Evolutionary conservation across 2,113 vertebrate species (phyloP), one percentile per base, ranked within the genome.

Genomic region (Sphyrna mokarran): DNA sequence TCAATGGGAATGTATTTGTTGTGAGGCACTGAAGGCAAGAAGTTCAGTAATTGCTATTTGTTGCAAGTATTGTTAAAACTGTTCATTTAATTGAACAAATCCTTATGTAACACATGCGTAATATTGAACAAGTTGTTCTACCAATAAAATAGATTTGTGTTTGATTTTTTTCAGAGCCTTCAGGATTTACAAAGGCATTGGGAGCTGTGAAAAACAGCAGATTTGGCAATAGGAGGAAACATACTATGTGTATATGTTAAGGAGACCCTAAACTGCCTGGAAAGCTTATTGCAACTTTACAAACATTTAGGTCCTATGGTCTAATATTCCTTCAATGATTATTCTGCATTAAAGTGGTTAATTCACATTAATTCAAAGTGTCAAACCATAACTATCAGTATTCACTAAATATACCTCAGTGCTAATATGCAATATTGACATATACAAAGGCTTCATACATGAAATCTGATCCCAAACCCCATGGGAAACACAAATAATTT

Each of bases 111-210:
- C n/a, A 43, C 61, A 37, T 68, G 89, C n/a, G 91, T 40, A 94
- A 94, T 40, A 68, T 70, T 43, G 63, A 23, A 94, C 91, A 70
- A 94, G 37, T 69, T 68, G 63, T 43, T 43, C 20, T 40, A 37
- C 58, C 90, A 94, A 69, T 69, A 69, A 94, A 94, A 94, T 94
- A 40, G n/a, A 43, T 23, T n/a, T 69, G 54, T 33, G 48, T 90
- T 58, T 58, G 29, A 33, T 94, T 94, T 43, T 10, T 94, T 69
- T 9, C 20, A 87, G 37, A 70, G 68, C n/a, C 33, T 94, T 69
- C 20, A 33, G 87, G 54, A 58, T 90, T 33, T 33, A 23, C 22
- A 23, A 63, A 94, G 37, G 91, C 33, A 11, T 63, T 54, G 26
- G 14, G 29, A 61, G 87, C 58, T 43, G 63, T 69, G 66, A 26